phyloP scores from a whole-genome alignment of 1,140 invertebrate species.

The Trichonephila clavata region DNA sequence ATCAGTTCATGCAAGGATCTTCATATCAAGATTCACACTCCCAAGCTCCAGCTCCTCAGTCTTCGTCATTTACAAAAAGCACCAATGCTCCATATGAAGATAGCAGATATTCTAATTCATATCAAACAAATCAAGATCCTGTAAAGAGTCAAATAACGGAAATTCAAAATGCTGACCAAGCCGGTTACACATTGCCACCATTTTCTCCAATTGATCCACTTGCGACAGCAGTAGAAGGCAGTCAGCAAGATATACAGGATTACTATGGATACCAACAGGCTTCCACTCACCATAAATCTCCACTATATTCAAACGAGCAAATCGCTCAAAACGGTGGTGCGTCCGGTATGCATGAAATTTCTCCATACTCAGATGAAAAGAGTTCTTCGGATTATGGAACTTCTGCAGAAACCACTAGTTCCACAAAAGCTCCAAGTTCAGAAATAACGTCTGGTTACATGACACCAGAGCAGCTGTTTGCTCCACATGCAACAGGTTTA shows the following conservation, averaged over 20 bases:
- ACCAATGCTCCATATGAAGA: not conserved
- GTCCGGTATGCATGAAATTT: conserved; percentile 47
- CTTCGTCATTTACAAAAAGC: not conserved
- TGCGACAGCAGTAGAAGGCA: not conserved
- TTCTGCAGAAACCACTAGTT: not conserved
- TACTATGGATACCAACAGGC: conserved; percentile 50
- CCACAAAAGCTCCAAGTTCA: not conserved
- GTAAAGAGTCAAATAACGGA: conserved; percentile 13
- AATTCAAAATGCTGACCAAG: not conserved
- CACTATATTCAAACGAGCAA: conserved; percentile 20
- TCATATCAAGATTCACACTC: conserved; percentile 5
- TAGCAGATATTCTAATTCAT: not conserved
- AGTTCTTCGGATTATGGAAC: not conserved
- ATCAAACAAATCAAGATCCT: conserved; percentile 32
- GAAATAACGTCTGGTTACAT: conserved; percentile 37
- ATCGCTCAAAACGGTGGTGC: not conserved
- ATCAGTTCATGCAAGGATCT: not conserved
- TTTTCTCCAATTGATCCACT: conserved; percentile 45
- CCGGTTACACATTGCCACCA: not conserved
- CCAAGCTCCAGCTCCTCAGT: not conserved
- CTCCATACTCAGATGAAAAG: conserved; percentile 53
- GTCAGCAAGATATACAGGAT: conserved; percentile 18
- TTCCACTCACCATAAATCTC: not conserved
- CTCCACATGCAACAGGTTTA: conserved; percentile 45
- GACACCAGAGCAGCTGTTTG: conserved; percentile 67